Percentiles rank a stretch among this genome's conserved stretches.
Evolutionary conservation across 2,113 vertebrate species (phyloP).

Genomic region (Orthonyx spaldingii): DNA sequence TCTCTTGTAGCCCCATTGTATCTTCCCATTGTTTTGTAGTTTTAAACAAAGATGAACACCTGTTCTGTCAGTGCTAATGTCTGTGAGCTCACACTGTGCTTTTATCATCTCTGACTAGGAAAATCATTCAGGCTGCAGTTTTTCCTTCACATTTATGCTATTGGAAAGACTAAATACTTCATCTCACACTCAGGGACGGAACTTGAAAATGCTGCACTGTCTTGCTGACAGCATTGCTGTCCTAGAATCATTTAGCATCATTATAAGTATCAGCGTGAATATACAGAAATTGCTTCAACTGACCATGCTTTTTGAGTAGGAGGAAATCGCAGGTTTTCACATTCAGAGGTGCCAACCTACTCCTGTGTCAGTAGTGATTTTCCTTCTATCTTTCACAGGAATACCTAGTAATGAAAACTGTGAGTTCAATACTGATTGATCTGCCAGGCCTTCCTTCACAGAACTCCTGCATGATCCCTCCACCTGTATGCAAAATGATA

Average conservation of each 20-base stretch:
- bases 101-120: background rate
- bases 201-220: background rate
- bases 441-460: background rate
- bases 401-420: background rate
- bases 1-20: background rate
- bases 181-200: background rate
- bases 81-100: background rate
- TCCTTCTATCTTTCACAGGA: background rate
- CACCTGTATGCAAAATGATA: background rate
- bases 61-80: background rate
- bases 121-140: background rate
- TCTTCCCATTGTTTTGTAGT: background rate
- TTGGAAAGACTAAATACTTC: background rate
- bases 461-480: background rate
- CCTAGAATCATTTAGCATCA: background rate
- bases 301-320: background rate
- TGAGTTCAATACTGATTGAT: background rate
- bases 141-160: background rate
- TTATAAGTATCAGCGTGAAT: background rate
- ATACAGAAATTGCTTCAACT: background rate
- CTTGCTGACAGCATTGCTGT: background rate
- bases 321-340: background rate
- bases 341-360: background rate
- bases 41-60: background rate
- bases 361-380: background rate